These are phyloP conservation scores for Vireo griseus DNA, from an alignment of 2,797 vertebrate species.

Conservation along the genomic window DNA sequence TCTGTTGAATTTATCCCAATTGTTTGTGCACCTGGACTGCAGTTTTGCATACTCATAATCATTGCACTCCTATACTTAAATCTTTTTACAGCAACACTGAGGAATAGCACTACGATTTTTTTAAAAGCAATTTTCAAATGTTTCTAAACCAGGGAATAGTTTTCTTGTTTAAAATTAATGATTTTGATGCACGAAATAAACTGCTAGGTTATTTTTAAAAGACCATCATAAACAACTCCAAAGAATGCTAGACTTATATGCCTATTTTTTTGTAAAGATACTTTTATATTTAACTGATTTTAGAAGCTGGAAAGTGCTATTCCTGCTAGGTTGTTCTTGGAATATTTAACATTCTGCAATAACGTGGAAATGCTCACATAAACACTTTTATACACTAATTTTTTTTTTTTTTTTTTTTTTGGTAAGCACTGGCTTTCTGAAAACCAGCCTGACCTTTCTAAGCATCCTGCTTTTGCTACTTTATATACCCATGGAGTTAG, in stretches of 20 bases:
- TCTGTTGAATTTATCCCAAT: not conserved
- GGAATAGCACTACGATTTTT: constrained; percentile 49
- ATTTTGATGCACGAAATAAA: constrained; percentile 32
- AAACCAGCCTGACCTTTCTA: constrained; percentile 53
- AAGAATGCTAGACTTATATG: constrained; percentile 36
- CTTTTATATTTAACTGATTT: constrained; percentile 63
- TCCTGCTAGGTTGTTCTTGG: constrained; percentile 46
- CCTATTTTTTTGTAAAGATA: constrained; percentile 60
- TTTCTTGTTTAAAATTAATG: constrained; percentile 42
- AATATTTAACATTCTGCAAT: constrained; percentile 50
- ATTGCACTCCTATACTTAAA: not conserved
- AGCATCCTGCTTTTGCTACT: constrained; percentile 41
- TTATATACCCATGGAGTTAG: constrained; percentile 12
- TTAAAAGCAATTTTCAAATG: not conserved
- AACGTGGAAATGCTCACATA: constrained; percentile 11
- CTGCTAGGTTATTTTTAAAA: constrained; percentile 39
- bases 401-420: not conserved
- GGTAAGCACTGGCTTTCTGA: constrained; percentile 47
- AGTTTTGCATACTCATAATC: not conserved
- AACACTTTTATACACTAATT: constrained; percentile 46
- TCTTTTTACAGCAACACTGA: constrained; percentile 37
- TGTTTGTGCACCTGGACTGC: not conserved
- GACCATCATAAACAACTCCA: constrained; percentile 52
- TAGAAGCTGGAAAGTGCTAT: constrained; percentile 61
- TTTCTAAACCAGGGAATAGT: constrained; percentile 45